Percentiles rank a stretch among this genome's conserved stretches.
Evolutionary conservation across 2,797 vertebrate species (phyloP).

Genomic region (Stomatorhinus walkeri): DNA sequence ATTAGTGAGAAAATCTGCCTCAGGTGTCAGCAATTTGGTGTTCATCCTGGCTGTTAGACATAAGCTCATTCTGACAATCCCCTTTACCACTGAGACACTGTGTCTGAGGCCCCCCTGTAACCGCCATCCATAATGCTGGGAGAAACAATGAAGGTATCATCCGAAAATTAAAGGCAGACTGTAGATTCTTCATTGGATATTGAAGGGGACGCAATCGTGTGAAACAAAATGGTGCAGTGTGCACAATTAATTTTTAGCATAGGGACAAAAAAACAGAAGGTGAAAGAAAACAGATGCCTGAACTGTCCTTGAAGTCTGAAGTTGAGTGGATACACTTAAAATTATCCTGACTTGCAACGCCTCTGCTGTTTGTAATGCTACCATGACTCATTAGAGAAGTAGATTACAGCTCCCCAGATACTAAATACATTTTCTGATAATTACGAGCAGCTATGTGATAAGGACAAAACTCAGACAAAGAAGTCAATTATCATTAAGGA

Average conservation of each 20-base stretch:
- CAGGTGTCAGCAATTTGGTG: slow-evolving; percentile 55
- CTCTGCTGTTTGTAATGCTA: slow-evolving; percentile 26
- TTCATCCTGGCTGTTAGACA: slow-evolving; percentile 55
- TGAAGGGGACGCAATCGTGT: not conserved
- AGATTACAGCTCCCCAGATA: slow-evolving; percentile 35
- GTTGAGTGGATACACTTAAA: slow-evolving; percentile 21
- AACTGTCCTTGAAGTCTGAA: slow-evolving; percentile 35
- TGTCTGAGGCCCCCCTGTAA: slow-evolving; percentile 42
- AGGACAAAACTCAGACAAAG: slow-evolving; percentile 26
- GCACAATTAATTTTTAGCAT: slow-evolving; percentile 18
- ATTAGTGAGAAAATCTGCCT: slow-evolving; percentile 45
- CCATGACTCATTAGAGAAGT: slow-evolving; percentile 25
- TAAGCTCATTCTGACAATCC: slow-evolving; percentile 35
- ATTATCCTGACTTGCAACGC: slow-evolving; percentile 26
- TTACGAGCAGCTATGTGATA: slow-evolving; percentile 23
- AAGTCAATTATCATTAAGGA: slow-evolving; percentile 30
- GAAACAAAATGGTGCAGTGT: not conserved
- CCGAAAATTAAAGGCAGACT: slow-evolving; percentile 11
- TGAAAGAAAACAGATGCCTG: slow-evolving; percentile 18
- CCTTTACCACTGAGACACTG: slow-evolving; percentile 51
- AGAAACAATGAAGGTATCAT: slow-evolving; percentile 17
- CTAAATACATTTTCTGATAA: slow-evolving; percentile 34
- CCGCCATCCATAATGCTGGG: not conserved
- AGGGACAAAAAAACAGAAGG: not conserved
- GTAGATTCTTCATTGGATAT: not conserved